Evolutionary conservation across 2,888 invertebrate genomes (phyloP), one percentile per base, ranked within the genome.

Genomic region (Cephonodes hylas): DNA sequence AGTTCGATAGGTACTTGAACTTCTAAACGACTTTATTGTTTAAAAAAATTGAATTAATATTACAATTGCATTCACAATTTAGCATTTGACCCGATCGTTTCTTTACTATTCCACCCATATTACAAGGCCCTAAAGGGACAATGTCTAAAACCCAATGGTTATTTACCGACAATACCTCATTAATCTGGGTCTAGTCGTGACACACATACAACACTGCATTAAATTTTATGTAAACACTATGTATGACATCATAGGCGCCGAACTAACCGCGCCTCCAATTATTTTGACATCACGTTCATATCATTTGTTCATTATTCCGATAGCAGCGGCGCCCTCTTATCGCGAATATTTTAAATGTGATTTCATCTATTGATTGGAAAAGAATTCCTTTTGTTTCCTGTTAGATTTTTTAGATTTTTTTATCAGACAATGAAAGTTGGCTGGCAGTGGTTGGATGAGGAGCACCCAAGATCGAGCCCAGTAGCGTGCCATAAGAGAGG

Each of bases 171-270:
- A 53, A 53, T 31, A 27, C 53, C 31, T 15, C 53, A 53, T 53
- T 53, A 53, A 53, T 31, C 18, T 31, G 10, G 53, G 31, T 53
- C 53, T 53, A 53, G 53, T 31, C 53, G 27, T 53, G 53, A 53
- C 53, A 53, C 18, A 53, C 53, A 53, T 53, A 53, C 53, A 2
- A 4, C 8, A 23, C 46, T 23, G 27, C 18, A 53, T 53, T 53
- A 18, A 46, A 46, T 25, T 45, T 45, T 23, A 53, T 53, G 27
- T 53, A 27, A 53, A 18, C 53, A 31, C 18, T 53, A 48, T 22
- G 13, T 13, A 53, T 60, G 60, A 53, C 42, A 42, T 60, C 60
- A 60, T 42, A 42, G 60, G 53, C 60, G 60, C 60, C 60, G 53
- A 53, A 7, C 8, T 31, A 53, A 42, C 20, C 58, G 57, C 58